Percentiles rank a stretch among this genome's conserved stretches.
Conservation (phyloP, 2,797 vertebrate species). For the Cacajao melanocephalus region DNA sequence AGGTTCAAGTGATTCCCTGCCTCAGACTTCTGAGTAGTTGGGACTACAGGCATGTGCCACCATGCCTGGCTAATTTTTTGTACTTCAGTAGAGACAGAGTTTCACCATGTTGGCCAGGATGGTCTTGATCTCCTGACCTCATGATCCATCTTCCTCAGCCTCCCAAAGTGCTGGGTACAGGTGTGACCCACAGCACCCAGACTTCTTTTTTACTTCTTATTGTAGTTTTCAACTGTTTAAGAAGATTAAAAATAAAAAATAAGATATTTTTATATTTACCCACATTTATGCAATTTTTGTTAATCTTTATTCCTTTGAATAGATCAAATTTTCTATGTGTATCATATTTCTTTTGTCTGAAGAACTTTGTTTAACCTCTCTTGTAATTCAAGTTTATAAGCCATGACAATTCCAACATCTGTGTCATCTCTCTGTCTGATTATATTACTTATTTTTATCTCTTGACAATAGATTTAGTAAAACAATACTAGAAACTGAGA, state of each 20-base stretch:
- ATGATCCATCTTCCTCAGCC: no score
- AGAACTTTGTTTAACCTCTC: neutral
- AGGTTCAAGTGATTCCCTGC: no score
- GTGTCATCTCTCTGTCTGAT: neutral
- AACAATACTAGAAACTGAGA: neutral
- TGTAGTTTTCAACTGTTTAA: neutral
- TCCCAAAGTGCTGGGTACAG: no score
- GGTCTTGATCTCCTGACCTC: no score
- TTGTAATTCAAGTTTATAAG: neutral
- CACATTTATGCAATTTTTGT: neutral
- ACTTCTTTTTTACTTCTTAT: neutral
- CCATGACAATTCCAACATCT: neutral
- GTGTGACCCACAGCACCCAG: accelerated
- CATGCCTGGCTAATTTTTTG: no score
- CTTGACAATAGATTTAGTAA: neutral
- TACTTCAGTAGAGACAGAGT: no score
- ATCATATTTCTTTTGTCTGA: neutral
- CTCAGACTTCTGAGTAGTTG: no score
- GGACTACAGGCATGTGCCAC: no score
- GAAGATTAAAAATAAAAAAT: neutral
- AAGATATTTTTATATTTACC: neutral
- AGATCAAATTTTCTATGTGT: neutral
- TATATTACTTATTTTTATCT: neutral
- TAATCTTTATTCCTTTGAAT: neutral
- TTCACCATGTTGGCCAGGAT: no score